A percentile compares a stretch with the other conserved stretches of the same genome.
These are phyloP conservation scores for Troides oblongomaculatus DNA, from an alignment of 2,888 invertebrate species.

Conservation along the genomic window DNA sequence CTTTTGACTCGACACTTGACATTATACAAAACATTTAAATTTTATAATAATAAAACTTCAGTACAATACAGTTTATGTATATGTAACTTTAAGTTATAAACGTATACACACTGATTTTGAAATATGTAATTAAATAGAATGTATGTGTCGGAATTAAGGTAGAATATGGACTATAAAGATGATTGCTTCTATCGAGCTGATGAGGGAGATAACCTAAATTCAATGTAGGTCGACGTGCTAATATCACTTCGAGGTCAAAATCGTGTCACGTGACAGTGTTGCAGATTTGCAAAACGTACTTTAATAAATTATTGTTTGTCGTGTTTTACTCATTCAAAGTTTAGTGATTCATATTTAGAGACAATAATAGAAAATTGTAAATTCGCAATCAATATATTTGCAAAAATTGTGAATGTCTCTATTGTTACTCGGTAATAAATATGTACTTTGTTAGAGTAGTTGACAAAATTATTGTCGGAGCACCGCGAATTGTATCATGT, in stretches of 20 bases:
- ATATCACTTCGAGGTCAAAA: constrained; percentile 49
- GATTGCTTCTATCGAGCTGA: constrained; percentile 47
- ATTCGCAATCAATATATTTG: neutral
- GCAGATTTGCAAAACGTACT: neutral
- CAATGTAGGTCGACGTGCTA: constrained; percentile 61
- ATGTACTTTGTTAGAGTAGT: neutral
- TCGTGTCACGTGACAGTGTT: constrained; percentile 12
- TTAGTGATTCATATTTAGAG: neutral
- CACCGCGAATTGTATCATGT: neutral
- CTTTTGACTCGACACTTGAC: neutral
- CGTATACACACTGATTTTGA: neutral
- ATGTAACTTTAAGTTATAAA: neutral
- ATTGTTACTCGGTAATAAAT: neutral
- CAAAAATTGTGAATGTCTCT: neutral
- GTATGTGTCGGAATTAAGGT: constrained; percentile 10
- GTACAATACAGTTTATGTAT: neutral
- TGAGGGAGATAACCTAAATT: constrained; percentile 60
- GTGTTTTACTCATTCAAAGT: neutral
- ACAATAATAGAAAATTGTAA: neutral
- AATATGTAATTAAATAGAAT: neutral
- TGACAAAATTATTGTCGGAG: neutral
- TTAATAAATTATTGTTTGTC: neutral
- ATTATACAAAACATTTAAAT: neutral
- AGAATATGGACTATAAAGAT: constrained; percentile 34
- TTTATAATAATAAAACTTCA: neutral